Evolutionary conservation across 2,888 invertebrate genomes (phyloP), one percentile per base, ranked within the genome.

Genomic region (Autographa gamma): DNA sequence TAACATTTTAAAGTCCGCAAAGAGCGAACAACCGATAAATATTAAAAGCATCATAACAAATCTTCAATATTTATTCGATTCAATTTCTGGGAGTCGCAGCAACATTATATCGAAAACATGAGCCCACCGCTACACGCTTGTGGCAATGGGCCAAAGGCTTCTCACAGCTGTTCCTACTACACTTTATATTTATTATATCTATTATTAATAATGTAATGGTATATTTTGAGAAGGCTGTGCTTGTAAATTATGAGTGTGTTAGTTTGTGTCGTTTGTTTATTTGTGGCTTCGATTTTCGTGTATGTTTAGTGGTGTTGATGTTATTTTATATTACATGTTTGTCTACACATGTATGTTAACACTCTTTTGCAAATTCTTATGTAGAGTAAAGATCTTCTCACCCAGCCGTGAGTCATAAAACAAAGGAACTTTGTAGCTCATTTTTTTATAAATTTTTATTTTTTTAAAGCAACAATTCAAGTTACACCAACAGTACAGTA

Each of bases 131-230:
- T 91, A 93, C 93, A 93, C 87, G 92, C 86, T 84, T 79, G 88
- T 93, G 93, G 93, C 93, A 91, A 76, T 73, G 81, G 63, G 92
- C 93, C 93, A 93, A 90, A 87, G 89, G 86, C 81, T 76, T 71
- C 79, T 80, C 79, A 61, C 88, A 88, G 88, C 86, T 88, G 87
- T 77, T 83, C 76, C 66, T 69, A 81, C 76, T 82, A 77, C 74
- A 73, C 76, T 79, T 80, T 74, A 84, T 86, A 84, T 83, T 84
- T 86, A 84, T 85, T 83, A 79, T 78, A 79, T 77, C 73, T 80
- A 79, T 85, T 80, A 89, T 88, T 88, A 89, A 89, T 86, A 87
- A 88, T 87, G 88, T 71, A 74, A 25, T 68, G 18, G 73, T 79
- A 79, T 77, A 81, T 78, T 79, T 78, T 78, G 71, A 74, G 73